phyloP scores from a whole-genome alignment of 2,797 vertebrate species.

The Anniella stebbinsi region DNA sequence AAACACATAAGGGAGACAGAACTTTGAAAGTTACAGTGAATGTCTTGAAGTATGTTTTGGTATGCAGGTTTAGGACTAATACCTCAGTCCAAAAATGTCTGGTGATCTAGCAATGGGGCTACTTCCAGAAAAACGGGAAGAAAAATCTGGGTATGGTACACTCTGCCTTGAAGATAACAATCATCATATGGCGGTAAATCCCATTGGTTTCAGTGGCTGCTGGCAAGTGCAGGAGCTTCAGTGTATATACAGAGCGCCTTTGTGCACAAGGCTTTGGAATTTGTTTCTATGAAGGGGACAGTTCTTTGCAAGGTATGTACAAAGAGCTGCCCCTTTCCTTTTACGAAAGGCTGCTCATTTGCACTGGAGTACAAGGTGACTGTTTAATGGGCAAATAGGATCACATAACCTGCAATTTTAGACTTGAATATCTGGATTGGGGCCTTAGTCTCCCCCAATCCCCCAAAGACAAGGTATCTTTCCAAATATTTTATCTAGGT shows the following conservation, averaged over 20 bases:
- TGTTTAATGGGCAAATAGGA: background rate
- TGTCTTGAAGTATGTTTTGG: constrained; percentile 35
- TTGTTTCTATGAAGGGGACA: background rate
- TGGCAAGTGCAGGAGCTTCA: background rate
- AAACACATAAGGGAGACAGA: constrained; percentile 45
- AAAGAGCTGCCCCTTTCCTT: background rate
- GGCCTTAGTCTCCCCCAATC: background rate
- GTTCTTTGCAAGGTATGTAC: background rate
- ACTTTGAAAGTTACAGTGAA: constrained; percentile 47
- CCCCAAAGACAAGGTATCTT: background rate
- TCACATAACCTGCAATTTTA: background rate
- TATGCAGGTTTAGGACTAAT: constrained; percentile 39
- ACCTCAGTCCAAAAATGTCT: constrained; percentile 28
- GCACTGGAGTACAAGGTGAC: background rate
- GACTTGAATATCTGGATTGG: background rate
- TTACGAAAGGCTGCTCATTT: background rate
- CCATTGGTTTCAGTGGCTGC: background rate
- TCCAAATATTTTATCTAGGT: background rate
- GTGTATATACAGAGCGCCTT: background rate
- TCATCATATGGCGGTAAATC: background rate
- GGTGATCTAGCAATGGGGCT: background rate
- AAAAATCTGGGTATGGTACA: background rate
- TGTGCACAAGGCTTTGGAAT: background rate
- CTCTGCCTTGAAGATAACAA: background rate
- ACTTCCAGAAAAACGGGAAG: background rate